These are phyloP conservation scores for Martes martes DNA, from an alignment of 2,113 vertebrate genomes.

Conservation along the genomic window DNA sequence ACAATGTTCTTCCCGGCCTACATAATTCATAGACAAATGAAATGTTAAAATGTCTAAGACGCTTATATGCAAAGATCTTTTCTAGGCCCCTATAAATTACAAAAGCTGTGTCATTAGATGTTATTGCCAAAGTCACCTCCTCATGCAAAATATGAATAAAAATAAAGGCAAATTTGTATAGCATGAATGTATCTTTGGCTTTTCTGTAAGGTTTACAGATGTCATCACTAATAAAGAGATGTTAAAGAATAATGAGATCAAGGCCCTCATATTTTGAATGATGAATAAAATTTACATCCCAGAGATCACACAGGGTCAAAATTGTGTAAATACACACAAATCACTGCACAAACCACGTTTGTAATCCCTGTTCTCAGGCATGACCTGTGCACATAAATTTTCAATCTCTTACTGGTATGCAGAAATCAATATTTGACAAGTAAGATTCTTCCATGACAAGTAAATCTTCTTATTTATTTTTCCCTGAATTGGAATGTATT, in stretches of 20 bases:
- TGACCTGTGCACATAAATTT: not conserved
- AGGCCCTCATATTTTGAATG: not conserved
- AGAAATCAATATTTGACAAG: not conserved
- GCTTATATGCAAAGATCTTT: not conserved
- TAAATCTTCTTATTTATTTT: not conserved
- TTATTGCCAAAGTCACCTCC: not conserved
- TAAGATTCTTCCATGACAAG: not conserved
- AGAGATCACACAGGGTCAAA: not conserved
- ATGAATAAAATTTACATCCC: not conserved
- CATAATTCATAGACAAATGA: not conserved
- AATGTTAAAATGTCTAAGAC: not conserved
- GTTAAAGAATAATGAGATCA: not conserved
- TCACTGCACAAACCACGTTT: not conserved
- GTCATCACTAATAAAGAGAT: not conserved
- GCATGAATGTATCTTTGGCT: not conserved
- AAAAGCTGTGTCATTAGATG: not conserved
- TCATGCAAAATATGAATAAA: conserved; percentile 9
- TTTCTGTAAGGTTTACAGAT: not conserved
- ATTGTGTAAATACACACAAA: not conserved
- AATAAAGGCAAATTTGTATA: not conserved
- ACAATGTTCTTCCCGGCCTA: not conserved
- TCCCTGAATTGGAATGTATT: not conserved
- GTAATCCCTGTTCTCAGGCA: not conserved
- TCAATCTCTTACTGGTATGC: not conserved
- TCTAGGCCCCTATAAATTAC: not conserved